Conservation (phyloP, 2,113 vertebrate genomes). For the Panthera tigris region DNA sequence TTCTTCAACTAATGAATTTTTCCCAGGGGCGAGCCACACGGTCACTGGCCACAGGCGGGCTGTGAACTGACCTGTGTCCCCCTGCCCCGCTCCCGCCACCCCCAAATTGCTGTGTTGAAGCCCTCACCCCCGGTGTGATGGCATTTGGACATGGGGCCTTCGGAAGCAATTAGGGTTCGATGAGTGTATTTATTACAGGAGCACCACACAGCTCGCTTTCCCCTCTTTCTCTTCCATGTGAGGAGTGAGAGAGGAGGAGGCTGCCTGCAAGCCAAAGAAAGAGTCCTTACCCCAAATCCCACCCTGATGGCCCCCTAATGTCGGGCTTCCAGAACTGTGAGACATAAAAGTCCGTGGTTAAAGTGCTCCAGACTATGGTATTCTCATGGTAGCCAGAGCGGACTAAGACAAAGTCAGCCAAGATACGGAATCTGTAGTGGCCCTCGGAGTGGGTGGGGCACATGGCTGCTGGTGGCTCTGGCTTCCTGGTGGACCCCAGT, state of each 20-base stretch:
- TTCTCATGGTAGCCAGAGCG: neutral
- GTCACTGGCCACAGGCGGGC: too few species aligned
- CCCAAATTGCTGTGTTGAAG: too few species aligned
- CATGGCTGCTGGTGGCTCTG: neutral
- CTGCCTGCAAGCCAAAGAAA: neutral
- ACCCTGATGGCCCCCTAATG: fast-evolving
- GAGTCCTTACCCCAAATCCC: too few species aligned
- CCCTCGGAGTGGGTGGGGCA: fast-evolving
- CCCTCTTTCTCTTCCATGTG: fast-evolving
- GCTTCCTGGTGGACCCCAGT: fast-evolving
- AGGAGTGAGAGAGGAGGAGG: neutral
- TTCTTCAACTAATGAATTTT: neutral
- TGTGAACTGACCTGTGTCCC: neutral
- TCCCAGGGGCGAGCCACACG: neutral
- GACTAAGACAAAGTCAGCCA: too few species aligned
- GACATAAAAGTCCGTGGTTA: neutral
- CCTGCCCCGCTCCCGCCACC: neutral
- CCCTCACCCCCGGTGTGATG: neutral
- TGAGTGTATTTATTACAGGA: neutral
- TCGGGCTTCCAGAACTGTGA: neutral
- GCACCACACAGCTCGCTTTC: neutral
- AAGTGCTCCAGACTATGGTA: too few species aligned
- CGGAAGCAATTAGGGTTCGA: neutral
- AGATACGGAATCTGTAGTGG: too few species aligned
- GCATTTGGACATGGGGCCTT: neutral